Conservation (phyloP, 2,113 vertebrate genomes). For the Ascaphus truei region DNA sequence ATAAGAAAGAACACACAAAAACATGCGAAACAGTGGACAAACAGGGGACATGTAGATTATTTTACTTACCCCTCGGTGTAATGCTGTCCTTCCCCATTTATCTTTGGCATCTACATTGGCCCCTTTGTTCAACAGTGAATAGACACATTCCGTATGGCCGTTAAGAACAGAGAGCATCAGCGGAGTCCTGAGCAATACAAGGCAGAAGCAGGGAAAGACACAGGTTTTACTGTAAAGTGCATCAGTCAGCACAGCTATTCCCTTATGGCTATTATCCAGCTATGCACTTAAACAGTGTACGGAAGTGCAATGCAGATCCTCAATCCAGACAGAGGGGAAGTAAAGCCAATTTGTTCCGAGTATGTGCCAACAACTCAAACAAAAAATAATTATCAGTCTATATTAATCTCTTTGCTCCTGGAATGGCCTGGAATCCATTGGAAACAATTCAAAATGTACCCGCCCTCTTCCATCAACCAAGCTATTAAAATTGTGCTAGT, state of each 20-base stretch:
- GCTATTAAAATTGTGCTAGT: too few species aligned
- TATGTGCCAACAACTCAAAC: too few species aligned
- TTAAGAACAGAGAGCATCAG: conserved; percentile 95
- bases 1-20: too few species aligned
- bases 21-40: too few species aligned
- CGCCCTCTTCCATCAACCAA: too few species aligned
- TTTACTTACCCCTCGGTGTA: conserved; percentile 95
- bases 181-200: conserved; percentile 74
- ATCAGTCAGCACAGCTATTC: conserved; percentile 11
- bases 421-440: too few species aligned
- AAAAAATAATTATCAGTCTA: too few species aligned
- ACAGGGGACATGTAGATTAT: too few species aligned
- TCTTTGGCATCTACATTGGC: conserved; percentile 94
- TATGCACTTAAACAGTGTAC: background rate
- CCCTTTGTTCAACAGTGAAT: conserved; percentile 92
- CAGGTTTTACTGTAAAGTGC: background rate
- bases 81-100: conserved; percentile 89
- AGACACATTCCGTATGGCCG: conserved; percentile 93
- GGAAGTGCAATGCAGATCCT: background rate
- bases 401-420: too few species aligned
- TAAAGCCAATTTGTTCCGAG: too few species aligned
- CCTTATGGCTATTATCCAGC: conserved; percentile 10
- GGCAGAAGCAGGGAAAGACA: conserved; percentile 10
- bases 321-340: background rate
- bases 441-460: too few species aligned